Conservation (phyloP, 2,797 vertebrate genomes). For the Pseudopleuronectes americanus region DNA sequence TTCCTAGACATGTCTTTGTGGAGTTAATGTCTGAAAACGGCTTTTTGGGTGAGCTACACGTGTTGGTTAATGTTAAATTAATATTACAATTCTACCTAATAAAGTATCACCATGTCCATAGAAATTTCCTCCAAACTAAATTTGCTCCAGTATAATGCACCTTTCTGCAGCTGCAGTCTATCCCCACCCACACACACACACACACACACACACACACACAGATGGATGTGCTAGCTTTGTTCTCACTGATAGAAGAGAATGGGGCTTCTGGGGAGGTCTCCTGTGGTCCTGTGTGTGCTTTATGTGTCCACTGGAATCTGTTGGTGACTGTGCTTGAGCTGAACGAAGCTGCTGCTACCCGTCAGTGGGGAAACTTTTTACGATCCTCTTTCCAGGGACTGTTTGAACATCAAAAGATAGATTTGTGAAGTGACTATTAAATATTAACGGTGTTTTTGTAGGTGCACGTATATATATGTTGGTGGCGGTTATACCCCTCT, state of each 20-base stretch:
- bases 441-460: conserved; percentile 2
- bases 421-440: conserved; percentile 10
- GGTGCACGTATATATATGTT: conserved; percentile 1
- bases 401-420: not conserved
- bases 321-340: conserved; percentile 10
- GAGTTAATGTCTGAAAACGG: too few relatives aligned
- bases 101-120: too few relatives aligned
- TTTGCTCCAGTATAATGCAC: not conserved
- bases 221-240: conserved; percentile 6
- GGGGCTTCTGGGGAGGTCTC: conserved; percentile 1
- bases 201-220: not conserved
- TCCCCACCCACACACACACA: not conserved
- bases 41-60: too few relatives aligned
- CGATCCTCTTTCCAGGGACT: not conserved
- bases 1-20: too few relatives aligned
- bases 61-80: too few relatives aligned
- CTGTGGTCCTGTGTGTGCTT: conserved; percentile 1
- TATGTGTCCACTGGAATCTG: conserved; percentile 3
- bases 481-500: not conserved
- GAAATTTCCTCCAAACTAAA: not conserved
- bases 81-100: too few relatives aligned
- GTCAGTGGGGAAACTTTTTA: conserved; percentile 9
- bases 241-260: conserved; percentile 1
- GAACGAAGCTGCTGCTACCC: conserved; percentile 6
- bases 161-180: not conserved